Evolutionary conservation across 2,797 vertebrate genomes (phyloP), one percentile per base, ranked within the genome.

Genomic region (Antennarius maculatus): DNA sequence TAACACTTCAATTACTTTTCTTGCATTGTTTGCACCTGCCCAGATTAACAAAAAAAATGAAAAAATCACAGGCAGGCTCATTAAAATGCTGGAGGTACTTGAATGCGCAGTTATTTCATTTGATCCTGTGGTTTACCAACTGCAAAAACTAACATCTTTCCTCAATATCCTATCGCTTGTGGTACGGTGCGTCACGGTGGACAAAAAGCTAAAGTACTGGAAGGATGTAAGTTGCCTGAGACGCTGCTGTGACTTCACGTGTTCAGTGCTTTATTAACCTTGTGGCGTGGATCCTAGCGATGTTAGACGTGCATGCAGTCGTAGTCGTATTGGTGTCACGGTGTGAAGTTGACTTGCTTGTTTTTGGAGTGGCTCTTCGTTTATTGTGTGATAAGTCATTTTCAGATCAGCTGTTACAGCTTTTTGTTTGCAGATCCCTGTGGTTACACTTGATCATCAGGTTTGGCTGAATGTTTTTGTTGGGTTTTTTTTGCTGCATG

Each of bases 191-290:
- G 90, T 95, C 94, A 95, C 86, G 91, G 82, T 94, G 94, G 90
- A 89, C 90, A 89, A 91, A 97, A 96, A 98, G 96, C 96, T 94
- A 97, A 96, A 96, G 94, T 98, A 89, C 96, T 97, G 95, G 95
- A 97, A 94, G 95, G 97, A 96, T 96, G 97, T 99, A 99, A 99
- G 97, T 94, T 82, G 71, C 66, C 53, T 29, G 27, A 47, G 65
- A 69, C 28, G 91, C 71, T 93, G 85, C 81, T 84, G 80, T 91
- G 86, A 80, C 45, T 74, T 85, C 76, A 83, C 74, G 83, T 83
- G 82, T 23, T 63, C 27, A 8, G 17, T 48, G n/a, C 45, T 27
- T 17, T 23, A 23, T 23, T 23, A 56, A 15, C 46, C 49, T 57
- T 53, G 41, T 16, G 29, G 69, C 82, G 71, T 71, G 77, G n/a